Evolutionary conservation across 2,797 vertebrate genomes (phyloP), one percentile per base, ranked within the genome.

Genomic region (Limosa lapponica): DNA sequence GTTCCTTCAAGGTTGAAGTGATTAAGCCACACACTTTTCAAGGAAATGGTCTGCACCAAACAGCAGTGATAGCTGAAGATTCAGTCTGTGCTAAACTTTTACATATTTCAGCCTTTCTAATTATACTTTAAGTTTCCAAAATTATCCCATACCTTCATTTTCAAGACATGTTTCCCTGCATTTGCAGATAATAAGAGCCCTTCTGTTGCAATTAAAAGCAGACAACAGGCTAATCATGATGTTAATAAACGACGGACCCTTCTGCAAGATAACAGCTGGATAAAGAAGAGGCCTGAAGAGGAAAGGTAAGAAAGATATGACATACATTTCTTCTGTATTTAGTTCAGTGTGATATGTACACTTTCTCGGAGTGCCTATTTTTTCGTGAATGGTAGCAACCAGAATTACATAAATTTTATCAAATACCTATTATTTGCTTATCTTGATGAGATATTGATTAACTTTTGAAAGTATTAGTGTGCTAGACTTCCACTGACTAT

Each of bases 261-360:
- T 62, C 97, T 99, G 79, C 98, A 98, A 87, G 99, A 99, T 94
- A 98, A 95, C 97, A 99, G 99, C 96, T 99, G 99, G 99, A 99
- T 99, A 98, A 99, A 96, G 97, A 99, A 92, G 73, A 82, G 55
- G 4, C 96, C 97, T 5, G 98, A 98, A 48, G 99, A 99, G 55
- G 98, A 99, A 67, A 98, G 98, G 98, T 94, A 93, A 92, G 90
- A 72, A 79, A 81, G 44, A 55, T 16, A 66, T 4, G 4, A 69
- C 61, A 54, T 59, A 11, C 1, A 57, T 64, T 80, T 66, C 18
- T 82, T 55, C 43, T 6, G 22, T 27, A 25, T 89, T 83, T 77
- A 64, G 9, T 46, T 94, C 55, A 64, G 37, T 27, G 43, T 59
- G 55, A 22, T 48, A 48, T 10, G 11, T n/a, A 41, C 11, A 20